Base-by-base conservation (phyloP, 2,797 vertebrate genomes). In the Fistularia tabacaria region DNA sequence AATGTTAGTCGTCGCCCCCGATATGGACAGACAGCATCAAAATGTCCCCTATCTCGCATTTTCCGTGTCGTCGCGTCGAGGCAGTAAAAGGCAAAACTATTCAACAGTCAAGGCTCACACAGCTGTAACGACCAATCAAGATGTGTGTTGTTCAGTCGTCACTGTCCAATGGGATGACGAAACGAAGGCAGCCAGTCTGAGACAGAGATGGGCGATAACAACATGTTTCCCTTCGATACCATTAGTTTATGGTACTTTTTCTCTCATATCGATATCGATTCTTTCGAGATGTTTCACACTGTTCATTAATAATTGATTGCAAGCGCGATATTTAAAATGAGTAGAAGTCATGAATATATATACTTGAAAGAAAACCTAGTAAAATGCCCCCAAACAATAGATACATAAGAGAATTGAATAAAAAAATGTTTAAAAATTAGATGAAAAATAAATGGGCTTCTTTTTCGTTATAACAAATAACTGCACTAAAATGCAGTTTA, bases 11-110 rank as follows among this genome's bases (percentile, higher is more conserved):
- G 14, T 3, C 36, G 3, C 13, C 54, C 12, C 53, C 9, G 13
- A 3, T 3, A 59, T 55, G 14, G 38, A 39, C 46, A 14, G 48
- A 44, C 36, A 43, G 71, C 73, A 68, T 72, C 84, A 89, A 91
- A 79, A 91, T 90, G 90, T 88, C 87, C 59, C 54, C 72, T 47
- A 64, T 71, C 80, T 86, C 61, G 71, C 72, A 69, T 66, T 76
- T 80, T 59, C 53, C 59, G 53, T 62, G 36, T 59, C 47, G 42
- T 49, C 43, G 43, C 0, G 14, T 25, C 7, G 4, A 55, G 11
- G 40, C 37, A 86, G 73, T 79, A 87, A 81, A 51, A 70, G 7
- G 6, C 46, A 57, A 59, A 14, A 10, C 66, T 52, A 89, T 88
- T 89, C 86, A 14, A 54, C 72, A 8, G 54, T 15, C 49, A 11